phyloP scores from a whole-genome alignment of 2,797 vertebrate genomes.

The Gobio occitaniae region DNA sequence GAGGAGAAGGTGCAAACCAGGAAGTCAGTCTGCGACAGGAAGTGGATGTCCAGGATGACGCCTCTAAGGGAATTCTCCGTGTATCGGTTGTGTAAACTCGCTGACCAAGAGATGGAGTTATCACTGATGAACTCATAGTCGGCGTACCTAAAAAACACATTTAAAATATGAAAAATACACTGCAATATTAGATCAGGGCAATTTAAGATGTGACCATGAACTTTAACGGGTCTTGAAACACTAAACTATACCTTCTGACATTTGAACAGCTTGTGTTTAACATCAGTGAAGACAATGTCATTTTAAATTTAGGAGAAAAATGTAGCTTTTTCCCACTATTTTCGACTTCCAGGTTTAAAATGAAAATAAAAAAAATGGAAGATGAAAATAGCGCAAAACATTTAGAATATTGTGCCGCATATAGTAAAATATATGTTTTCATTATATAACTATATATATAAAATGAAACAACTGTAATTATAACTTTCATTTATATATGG shows the following conservation, averaged over 20 bases:
- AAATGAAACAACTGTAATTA: not conserved
- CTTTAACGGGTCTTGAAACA: not conserved
- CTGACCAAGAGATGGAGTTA: constrained; percentile 98
- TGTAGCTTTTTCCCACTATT: not conserved
- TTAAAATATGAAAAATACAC: not conserved
- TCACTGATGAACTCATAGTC: constrained; percentile 98
- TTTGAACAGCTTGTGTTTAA: not conserved
- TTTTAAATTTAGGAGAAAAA: not conserved
- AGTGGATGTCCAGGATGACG: constrained; percentile 97
- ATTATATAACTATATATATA: not conserved
- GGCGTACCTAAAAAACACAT: constrained; percentile 83
- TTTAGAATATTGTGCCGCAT: not conserved
- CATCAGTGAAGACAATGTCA: not conserved
- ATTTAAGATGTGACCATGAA: not conserved
- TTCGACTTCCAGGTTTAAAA: not conserved
- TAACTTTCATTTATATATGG: not conserved
- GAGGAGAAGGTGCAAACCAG: constrained; percentile 98
- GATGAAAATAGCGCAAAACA: not conserved
- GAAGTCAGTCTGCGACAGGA: constrained; percentile 96
- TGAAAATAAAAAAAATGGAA: not conserved
- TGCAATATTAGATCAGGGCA: not conserved
- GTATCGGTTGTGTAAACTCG: constrained; percentile 95
- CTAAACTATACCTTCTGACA: not conserved
- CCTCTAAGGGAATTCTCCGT: constrained; percentile 96
- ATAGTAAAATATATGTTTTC: not conserved